These are phyloP conservation scores for Steinernema carpocapsae DNA, from an alignment of 2,888 invertebrate species.

Conservation along the genomic window DNA sequence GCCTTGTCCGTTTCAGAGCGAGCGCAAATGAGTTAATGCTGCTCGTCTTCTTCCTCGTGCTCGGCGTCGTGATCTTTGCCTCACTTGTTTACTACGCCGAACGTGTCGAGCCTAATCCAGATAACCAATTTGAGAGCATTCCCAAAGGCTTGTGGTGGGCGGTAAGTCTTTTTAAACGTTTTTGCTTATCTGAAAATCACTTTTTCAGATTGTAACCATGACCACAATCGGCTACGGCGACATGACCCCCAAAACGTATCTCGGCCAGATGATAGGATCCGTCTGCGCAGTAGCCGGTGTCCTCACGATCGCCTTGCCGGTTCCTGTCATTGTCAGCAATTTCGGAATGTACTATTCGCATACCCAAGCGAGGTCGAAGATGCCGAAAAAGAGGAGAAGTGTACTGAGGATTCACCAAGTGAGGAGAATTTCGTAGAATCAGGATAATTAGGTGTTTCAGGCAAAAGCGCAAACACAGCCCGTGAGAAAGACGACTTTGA, in stretches of 20 bases:
- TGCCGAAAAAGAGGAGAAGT: constrained; percentile 86
- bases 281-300: constrained; percentile 67
- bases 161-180: too few species aligned
- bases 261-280: constrained; percentile 66
- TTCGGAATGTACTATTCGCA: constrained; percentile 66
- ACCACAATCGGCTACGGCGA: constrained; percentile 43
- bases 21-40: constrained; percentile 82
- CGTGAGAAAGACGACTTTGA: constrained; percentile 2
- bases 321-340: constrained; percentile 63
- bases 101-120: constrained; percentile 72
- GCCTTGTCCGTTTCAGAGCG: constrained; percentile 65
- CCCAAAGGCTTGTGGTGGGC: constrained; percentile 66
- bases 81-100: constrained; percentile 93
- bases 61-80: constrained; percentile 91
- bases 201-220: constrained; percentile 73
- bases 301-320: constrained; percentile 62
- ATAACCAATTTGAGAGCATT: constrained; percentile 66
- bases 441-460: not conserved
- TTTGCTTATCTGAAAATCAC: too few species aligned
- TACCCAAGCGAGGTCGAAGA: constrained; percentile 80
- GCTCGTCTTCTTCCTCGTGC: constrained; percentile 89
- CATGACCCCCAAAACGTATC: constrained; percentile 51
- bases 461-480: not conserved
- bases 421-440: not conserved
- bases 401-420: constrained; percentile 73